A percentile compares a stretch with the other conserved stretches of the same genome.
phyloP scores from a whole-genome alignment of 2,797 vertebrate genomes.

The Tarsius wallacei region DNA sequence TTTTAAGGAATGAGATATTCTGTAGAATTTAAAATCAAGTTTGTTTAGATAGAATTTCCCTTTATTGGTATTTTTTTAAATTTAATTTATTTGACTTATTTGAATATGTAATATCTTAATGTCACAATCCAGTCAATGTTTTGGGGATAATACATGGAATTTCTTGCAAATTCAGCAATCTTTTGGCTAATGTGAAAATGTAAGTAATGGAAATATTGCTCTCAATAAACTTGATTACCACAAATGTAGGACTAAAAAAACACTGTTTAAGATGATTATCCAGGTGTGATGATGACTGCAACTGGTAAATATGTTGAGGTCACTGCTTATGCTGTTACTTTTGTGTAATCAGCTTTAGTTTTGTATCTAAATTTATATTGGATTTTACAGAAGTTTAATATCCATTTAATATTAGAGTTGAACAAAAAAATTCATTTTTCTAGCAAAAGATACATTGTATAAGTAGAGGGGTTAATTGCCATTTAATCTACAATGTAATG shows the following conservation, averaged over 20 bases:
- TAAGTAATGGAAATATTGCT: background rate
- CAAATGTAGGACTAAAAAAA: background rate
- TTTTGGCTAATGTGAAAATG: conserved; percentile 3
- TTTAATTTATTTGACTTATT: background rate
- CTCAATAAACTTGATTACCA: background rate
- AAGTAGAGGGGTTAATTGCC: background rate
- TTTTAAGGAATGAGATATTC: conserved; percentile 1
- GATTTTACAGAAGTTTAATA: conserved; percentile 31
- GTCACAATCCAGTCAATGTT: background rate
- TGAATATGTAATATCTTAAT: conserved; percentile 24
- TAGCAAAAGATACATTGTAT: background rate
- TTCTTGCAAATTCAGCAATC: conserved; percentile 39
- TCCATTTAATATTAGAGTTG: background rate
- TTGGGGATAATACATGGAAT: conserved; percentile 6
- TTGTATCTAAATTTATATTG: conserved; percentile 60
- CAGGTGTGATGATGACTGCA: background rate
- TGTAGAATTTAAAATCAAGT: conserved; percentile 37
- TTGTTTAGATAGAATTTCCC: conserved; percentile 2
- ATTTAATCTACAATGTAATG: background rate
- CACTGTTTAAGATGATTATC: background rate
- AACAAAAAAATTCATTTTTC: background rate
- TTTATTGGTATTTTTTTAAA: conserved; percentile 42
- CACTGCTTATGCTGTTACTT: background rate
- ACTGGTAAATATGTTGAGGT: background rate
- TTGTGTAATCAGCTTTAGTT: conserved; percentile 21